Conservation (phyloP, 2,888 invertebrate species). For the Magallana nippona region DNA sequence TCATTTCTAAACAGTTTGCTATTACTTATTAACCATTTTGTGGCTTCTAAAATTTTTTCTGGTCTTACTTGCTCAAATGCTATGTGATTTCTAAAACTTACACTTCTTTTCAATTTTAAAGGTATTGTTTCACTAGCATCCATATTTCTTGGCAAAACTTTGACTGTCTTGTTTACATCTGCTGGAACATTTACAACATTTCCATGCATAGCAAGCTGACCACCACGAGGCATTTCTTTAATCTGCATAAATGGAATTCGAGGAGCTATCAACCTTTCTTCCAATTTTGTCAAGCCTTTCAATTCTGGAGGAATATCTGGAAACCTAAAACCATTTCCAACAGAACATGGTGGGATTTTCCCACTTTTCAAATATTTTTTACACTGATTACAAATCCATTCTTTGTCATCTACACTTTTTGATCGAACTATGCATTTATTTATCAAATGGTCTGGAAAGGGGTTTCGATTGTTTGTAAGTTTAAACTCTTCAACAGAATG, state of each 20-base stretch:
- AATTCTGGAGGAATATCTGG: not conserved
- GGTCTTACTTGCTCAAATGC: conserved; percentile 54
- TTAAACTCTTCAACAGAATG: too few relatives aligned
- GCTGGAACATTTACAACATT: conserved; percentile 58
- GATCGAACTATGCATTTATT: not conserved
- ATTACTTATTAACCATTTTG: not conserved
- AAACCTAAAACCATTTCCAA: not conserved
- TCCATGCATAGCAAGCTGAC: conserved; percentile 51
- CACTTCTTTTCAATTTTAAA: conserved; percentile 50
- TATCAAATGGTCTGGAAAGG: not conserved
- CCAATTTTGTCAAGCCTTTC: not conserved
- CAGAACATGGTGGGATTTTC: not conserved
- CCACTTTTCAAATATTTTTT: not conserved
- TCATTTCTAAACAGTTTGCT: conserved; percentile 37
- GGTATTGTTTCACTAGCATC: conserved; percentile 53
- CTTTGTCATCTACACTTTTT: not conserved
- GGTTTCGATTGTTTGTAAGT: too few relatives aligned
- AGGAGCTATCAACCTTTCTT: conserved; percentile 9
- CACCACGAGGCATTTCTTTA: conserved; percentile 53
- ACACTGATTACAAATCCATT: not conserved
- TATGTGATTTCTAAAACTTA: conserved; percentile 48
- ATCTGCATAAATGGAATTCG: conserved; percentile 53
- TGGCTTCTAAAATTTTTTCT: conserved; percentile 46
- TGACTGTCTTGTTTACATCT: conserved; percentile 50
- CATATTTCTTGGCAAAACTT: conserved; percentile 49